Base-by-base conservation (phyloP, 2,113 vertebrate species). In the Strigops habroptila region DNA sequence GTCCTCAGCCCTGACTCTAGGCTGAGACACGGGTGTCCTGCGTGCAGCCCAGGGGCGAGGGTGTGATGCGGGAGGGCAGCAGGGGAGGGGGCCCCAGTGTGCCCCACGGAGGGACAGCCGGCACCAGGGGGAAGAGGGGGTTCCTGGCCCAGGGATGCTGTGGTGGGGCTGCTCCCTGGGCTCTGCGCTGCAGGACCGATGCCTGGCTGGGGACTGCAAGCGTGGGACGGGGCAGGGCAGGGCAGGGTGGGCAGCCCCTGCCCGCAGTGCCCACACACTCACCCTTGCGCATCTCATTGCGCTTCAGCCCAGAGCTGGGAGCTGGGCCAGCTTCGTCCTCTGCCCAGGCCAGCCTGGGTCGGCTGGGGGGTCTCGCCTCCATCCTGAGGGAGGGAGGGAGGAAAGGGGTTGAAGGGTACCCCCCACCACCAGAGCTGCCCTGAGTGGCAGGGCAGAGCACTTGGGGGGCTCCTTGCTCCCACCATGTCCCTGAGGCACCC, bases 381-480 rank as follows among this genome's bases (percentile, higher is more conserved):
- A 49, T 81, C 25, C 44, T 65, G 57, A 3, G 5, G 96, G 51
- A 98, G 99, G 44, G 23, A 48, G 33, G 23, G 35, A 43, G 18
- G 33, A 19, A 31, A 6, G 60, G 19, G 13, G 18, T 87, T 15
- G 41, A 70, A 27, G 55, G 11, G 49, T 97, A 97, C 37, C 30
- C 17, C 1, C 5, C 5, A 9, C 9, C 22, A 15, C 16, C 11
- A 1, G 60, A 35, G 71, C 14, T 35, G 31, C 14, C 16, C 41
- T 48, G 18, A 31, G 25, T 4, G 10, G 39, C 18, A 22, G 62
- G 53, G 16, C 28, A 52, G 64, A 22, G 15, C 2, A 3, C 52
- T 15, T 1, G 0, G 51, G 23, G 44, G 13, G 18, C 35, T 76
- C 24, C 43, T 51, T 3, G 4, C 14, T 39, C 51, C 51, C 51